Evolutionary conservation across 2,113 vertebrate genomes (phyloP), one percentile per base, ranked within the genome.

Genomic region (Mixornis gularis): DNA sequence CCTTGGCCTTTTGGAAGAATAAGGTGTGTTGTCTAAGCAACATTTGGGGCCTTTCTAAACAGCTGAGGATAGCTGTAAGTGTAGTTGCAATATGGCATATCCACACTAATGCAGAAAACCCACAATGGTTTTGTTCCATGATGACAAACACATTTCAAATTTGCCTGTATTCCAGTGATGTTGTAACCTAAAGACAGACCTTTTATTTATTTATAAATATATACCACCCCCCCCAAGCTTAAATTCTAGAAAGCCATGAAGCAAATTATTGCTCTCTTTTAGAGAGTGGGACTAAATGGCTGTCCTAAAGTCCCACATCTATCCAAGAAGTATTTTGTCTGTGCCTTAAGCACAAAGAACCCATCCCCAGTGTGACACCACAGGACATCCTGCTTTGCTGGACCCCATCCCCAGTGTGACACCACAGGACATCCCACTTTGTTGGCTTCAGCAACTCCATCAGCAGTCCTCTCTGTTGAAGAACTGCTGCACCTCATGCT

Each of bases 391-490:
- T 40, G 34, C 48, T 44, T 81, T 48, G 30, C 24, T 48, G 29
- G 17, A 38, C 38, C 8, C 32, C 1, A 0, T 56, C 14, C 27
- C 17, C 34, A 51, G 0, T 6, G 0, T 0, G 7, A 38, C 36
- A 43, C 19, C 41, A 17, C 30, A 59, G 30, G 32, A 65, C 41
- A 36, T 11, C 25, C 25, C 36, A 29, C 48, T 44, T 81, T 48
- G 30, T 27, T 48, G 32, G 17, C 55, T 84, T 24, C 2, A 4
- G 41, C 41, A 49, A 15, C 12, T 32, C 13, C 7, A 32, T 3
- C 1, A 0, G 29, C 3, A 0, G 11, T 6, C 18, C 22, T 27
- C 0, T 1, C 40, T 40, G 41, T 4, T 0, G 0, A 77, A 85
- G 77, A 66, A 55, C 34, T 49, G 51, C 59, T n/a, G 83, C 14